Conservation (phyloP, 2,797 vertebrate genomes). For the Alfaro cultratus region DNA sequence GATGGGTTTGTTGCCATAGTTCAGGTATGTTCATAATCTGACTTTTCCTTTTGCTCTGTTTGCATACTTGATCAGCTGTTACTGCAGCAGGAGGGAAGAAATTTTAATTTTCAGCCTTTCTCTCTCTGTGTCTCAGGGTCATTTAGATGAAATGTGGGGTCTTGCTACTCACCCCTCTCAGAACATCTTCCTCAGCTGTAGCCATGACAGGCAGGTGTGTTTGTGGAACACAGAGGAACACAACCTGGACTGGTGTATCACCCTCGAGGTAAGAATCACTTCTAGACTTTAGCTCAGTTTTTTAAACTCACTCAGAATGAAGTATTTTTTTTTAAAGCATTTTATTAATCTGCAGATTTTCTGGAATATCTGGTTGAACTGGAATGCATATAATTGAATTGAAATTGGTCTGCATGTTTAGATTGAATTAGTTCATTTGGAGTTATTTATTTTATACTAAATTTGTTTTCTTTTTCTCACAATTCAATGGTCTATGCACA, state of each 20-base stretch:
- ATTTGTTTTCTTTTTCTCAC: not conserved
- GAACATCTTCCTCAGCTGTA: constrained; percentile 88
- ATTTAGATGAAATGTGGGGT: constrained; percentile 94
- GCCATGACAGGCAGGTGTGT: constrained; percentile 90
- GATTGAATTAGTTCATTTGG: not conserved
- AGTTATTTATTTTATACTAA: not conserved
- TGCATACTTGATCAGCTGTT: not conserved
- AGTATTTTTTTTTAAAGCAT: not conserved
- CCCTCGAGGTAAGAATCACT: constrained; percentile 82
- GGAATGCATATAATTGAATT: not conserved
- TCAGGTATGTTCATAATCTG: constrained; percentile 77
- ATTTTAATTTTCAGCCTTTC: not conserved
- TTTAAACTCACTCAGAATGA: not conserved
- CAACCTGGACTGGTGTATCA: constrained; percentile 86
- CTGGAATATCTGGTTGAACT: not conserved
- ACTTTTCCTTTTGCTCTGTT: not conserved
- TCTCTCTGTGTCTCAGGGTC: constrained; percentile 79
- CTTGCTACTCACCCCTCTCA: constrained; percentile 88
- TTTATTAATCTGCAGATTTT: not conserved
- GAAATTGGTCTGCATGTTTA: not conserved
- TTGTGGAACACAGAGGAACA: constrained; percentile 89
- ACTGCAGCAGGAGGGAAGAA: not conserved
- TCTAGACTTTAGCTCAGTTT: not conserved
- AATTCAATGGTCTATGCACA: not conserved
- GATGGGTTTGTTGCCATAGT: constrained; percentile 88